These are phyloP conservation scores for Danionella dracula DNA, from an alignment of 2,797 vertebrate species.

Conservation along the genomic window DNA sequence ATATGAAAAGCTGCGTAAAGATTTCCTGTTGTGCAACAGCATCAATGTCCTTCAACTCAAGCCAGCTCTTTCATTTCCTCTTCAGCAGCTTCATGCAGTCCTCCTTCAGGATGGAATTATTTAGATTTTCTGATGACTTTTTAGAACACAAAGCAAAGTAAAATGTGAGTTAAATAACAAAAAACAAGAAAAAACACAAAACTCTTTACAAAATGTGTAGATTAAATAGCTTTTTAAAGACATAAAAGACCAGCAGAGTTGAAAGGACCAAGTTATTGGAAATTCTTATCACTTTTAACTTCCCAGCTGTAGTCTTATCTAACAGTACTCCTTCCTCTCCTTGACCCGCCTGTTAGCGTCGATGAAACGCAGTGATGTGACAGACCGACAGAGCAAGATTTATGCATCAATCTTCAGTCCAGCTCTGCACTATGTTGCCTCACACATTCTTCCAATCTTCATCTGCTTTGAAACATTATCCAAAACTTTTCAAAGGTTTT, in stretches of 20 bases:
- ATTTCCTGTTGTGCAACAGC: too few species aligned
- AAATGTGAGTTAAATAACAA: too few species aligned
- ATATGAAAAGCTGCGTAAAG: too few species aligned
- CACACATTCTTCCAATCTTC: too few species aligned
- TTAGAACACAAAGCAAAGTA: too few species aligned
- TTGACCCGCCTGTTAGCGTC: slow-evolving; percentile 33
- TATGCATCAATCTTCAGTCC: slow-evolving; percentile 16
- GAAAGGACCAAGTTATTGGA: slow-evolving; percentile 6
- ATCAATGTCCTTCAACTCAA: slow-evolving; percentile 1
- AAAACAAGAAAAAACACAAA: too few species aligned
- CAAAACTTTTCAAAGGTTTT: too few species aligned
- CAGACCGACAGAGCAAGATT: background rate
- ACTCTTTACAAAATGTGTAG: too few species aligned
- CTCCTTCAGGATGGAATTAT: background rate
- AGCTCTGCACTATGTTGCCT: slow-evolving; percentile 12
- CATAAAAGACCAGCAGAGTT: background rate
- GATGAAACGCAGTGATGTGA: slow-evolving; percentile 9
- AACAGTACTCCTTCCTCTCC: slow-evolving; percentile 22
- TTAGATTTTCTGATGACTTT: too few species aligned
- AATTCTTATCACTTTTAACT: slow-evolving; percentile 10
- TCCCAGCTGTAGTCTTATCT: slow-evolving; percentile 42
- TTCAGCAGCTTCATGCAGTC: slow-evolving; percentile 11
- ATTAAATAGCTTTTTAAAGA: too few species aligned
- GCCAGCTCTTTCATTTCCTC: slow-evolving; percentile 34
- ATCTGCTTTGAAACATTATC: too few species aligned